Evolutionary conservation across 1,140 invertebrate genomes (phyloP).

Genomic region (Hetaerina americana): DNA sequence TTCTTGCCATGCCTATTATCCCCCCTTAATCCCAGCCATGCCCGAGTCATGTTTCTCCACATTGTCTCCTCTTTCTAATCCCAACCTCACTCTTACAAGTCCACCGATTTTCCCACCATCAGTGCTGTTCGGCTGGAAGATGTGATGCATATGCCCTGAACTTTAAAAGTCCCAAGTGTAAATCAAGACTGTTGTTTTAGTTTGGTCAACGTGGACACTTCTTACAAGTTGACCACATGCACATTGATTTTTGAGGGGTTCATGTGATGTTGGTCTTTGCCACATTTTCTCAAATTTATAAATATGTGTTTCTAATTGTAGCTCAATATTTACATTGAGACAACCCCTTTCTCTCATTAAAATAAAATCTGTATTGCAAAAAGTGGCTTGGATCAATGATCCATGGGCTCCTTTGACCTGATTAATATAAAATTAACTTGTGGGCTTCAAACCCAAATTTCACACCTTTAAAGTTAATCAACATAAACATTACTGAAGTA

Average conservation of each 20-base stretch:
- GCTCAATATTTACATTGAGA: background rate
- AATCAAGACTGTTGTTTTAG: background rate
- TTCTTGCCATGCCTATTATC: background rate
- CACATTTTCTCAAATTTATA: background rate
- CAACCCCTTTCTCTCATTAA: background rate
- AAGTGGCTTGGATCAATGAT: background rate
- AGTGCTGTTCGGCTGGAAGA: background rate
- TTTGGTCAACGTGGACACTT: background rate
- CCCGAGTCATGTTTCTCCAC: background rate
- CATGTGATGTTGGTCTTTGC: background rate
- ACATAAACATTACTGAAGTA: too few relatives aligned
- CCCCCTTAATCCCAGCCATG: background rate
- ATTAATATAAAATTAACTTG: background rate
- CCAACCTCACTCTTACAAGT: background rate
- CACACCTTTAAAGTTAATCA: too few relatives aligned
- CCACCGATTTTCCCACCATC: background rate
- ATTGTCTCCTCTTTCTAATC: background rate
- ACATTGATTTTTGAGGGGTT: background rate
- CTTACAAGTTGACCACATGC: background rate
- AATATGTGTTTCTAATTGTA: background rate
- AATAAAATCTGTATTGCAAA: background rate
- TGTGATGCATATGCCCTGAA: background rate
- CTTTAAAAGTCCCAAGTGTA: background rate
- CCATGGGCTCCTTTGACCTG: background rate
- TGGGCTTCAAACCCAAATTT: too few relatives aligned